phyloP scores from a whole-genome alignment of 2,888 invertebrate species.

The Drosophila rubida region DNA sequence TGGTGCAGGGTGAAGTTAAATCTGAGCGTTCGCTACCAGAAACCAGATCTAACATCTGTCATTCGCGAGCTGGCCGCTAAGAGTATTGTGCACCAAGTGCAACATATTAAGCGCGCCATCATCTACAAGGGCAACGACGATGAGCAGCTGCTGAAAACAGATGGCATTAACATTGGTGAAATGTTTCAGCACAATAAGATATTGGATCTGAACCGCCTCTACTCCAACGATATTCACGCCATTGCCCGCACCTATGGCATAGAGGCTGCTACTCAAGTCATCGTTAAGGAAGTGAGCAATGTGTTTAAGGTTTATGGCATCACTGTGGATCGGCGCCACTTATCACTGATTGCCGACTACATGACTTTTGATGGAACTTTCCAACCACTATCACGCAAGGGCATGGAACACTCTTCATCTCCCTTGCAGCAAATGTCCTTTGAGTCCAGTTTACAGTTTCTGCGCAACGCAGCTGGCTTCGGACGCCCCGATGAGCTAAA shows the following conservation, averaged over 20 bases:
- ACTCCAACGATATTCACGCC: slow-evolving; percentile 97
- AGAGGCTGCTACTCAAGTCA: slow-evolving; percentile 96
- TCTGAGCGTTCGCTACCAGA: slow-evolving; percentile 87
- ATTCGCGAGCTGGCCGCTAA: slow-evolving; percentile 89
- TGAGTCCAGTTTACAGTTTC: slow-evolving; percentile 95
- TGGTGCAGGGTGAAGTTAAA: slow-evolving; percentile 95
- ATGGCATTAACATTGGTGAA: slow-evolving; percentile 97
- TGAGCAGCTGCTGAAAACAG: slow-evolving; percentile 93
- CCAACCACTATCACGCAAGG: slow-evolving; percentile 94
- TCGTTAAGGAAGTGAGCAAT: slow-evolving; percentile 96
- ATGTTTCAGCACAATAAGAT: slow-evolving; percentile 93
- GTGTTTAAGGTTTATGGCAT: slow-evolving; percentile 99
- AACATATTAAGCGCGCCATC: slow-evolving; percentile 93
- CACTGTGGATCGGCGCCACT: slow-evolving; percentile 96
- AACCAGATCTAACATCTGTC: slow-evolving; percentile 91
- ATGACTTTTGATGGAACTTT: slow-evolving; percentile 98
- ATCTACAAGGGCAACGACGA: slow-evolving; percentile 89
- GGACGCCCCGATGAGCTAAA: slow-evolving; percentile 90
- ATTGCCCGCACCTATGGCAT: slow-evolving; percentile 97
- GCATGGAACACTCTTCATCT: slow-evolving; percentile 96
- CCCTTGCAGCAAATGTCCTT: slow-evolving; percentile 99
- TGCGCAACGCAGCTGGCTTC: slow-evolving; percentile 89
- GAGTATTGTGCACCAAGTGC: slow-evolving; percentile 92
- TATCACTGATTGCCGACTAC: slow-evolving; percentile 97
- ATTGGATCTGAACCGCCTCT: slow-evolving; percentile 92